Evolutionary conservation across 1,140 invertebrate genomes (phyloP).

Genomic region (Whitmania pigra): DNA sequence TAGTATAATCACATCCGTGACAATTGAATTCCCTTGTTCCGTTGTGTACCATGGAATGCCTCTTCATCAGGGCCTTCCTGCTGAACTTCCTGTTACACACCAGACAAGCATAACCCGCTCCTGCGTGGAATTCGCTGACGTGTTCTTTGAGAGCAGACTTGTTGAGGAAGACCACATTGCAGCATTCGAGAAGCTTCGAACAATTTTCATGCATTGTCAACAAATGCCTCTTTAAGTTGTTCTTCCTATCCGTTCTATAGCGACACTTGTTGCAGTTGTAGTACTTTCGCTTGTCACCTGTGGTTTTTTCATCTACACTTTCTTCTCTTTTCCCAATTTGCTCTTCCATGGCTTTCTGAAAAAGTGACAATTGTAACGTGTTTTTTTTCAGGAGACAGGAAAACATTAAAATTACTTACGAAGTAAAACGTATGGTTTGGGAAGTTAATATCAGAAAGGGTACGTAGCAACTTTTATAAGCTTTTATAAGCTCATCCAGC

Average conservation of each 20-base stretch:
- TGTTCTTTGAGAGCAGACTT: slow-evolving; percentile 43
- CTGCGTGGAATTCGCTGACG: slow-evolving; percentile 39
- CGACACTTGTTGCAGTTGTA: slow-evolving; percentile 37
- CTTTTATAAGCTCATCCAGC: no score
- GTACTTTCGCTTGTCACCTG: slow-evolving; percentile 6
- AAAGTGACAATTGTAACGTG: no score
- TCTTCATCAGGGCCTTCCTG: slow-evolving; percentile 43
- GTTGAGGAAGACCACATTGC: slow-evolving; percentile 31
- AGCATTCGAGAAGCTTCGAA: slow-evolving; percentile 41
- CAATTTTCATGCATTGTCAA: slow-evolving; percentile 43
- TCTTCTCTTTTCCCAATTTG: no score
- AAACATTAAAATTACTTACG: no score
- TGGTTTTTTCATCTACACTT: no score
- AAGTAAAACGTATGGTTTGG: no score
- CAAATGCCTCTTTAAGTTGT: slow-evolving; percentile 44
- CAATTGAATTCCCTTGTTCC: slow-evolving; percentile 43
- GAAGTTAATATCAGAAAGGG: no score
- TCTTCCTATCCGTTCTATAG: slow-evolving; percentile 43
- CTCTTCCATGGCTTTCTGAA: no score
- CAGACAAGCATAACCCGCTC: slow-evolving; percentile 40
- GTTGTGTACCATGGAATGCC: slow-evolving; percentile 43
- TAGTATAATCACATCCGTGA: slow-evolving; percentile 42
- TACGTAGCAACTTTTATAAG: no score
- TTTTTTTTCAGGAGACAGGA: no score
- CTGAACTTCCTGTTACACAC: slow-evolving; percentile 42